A percentile compares a stretch with the other conserved stretches of the same genome.
phyloP scores from a whole-genome alignment of 2,888 invertebrate species.

The Philaethria dido region DNA sequence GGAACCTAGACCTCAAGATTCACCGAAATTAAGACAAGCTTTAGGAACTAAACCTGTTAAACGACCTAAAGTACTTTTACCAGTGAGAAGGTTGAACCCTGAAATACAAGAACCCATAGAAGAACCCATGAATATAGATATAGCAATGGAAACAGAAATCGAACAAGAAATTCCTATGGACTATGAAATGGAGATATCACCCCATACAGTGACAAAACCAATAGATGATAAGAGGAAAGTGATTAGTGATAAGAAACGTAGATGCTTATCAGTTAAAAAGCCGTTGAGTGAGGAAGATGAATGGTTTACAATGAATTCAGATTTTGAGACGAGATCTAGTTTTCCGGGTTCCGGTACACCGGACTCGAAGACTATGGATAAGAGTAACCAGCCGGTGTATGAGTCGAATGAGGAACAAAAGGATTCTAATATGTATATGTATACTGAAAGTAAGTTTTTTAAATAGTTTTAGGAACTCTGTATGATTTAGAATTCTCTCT shows the following conservation, averaged over 20 bases:
- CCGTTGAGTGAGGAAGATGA: constrained; percentile 71
- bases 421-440: constrained; percentile 61
- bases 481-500: too few species aligned
- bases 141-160: constrained; percentile 40
- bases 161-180: constrained; percentile 51
- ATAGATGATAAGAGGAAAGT: constrained; percentile 13
- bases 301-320: constrained; percentile 63
- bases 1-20: constrained; percentile 55
- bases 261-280: constrained; percentile 55
- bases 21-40: constrained; percentile 70
- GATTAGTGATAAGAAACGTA: constrained; percentile 51
- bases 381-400: constrained; percentile 49
- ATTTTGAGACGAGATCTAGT: constrained; percentile 72
- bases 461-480: too few species aligned
- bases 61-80: constrained; percentile 68
- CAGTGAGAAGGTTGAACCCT: constrained; percentile 61
- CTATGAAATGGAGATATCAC: constrained; percentile 71
- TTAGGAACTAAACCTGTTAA: constrained; percentile 66
- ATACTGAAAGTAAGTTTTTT: constrained; percentile 68
- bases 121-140: constrained; percentile 39
- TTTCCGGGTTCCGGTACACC: constrained; percentile 72
- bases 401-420: constrained; percentile 68
- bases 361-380: constrained; percentile 66
- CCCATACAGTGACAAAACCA: constrained; percentile 60
- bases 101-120: constrained; percentile 48